These are phyloP conservation scores for Anarsia innoxiella DNA, from an alignment of 2,888 invertebrate genomes.

Conservation along the genomic window DNA sequence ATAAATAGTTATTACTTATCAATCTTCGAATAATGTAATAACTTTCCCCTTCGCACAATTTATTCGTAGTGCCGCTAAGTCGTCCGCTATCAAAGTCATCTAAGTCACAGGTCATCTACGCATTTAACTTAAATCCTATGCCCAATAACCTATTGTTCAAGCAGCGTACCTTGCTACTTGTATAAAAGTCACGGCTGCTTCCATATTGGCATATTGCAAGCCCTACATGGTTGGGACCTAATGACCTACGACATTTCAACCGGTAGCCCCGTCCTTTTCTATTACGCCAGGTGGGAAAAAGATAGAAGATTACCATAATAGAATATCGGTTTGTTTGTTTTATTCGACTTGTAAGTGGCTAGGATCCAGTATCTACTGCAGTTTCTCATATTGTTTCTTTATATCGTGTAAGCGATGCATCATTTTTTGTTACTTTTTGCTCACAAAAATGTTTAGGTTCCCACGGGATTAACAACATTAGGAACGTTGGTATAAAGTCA, in stretches of 20 bases:
- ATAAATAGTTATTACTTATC: neutral
- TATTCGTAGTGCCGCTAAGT: conserved; percentile 36
- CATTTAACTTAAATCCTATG: conserved; percentile 47
- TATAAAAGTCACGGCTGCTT: conserved; percentile 63
- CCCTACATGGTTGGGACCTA: conserved; percentile 70
- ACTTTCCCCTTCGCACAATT: conserved; percentile 35
- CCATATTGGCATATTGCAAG: conserved; percentile 73
- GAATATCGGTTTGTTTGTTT: conserved; percentile 65
- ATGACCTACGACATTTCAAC: conserved; percentile 75
- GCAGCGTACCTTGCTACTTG: conserved; percentile 32
- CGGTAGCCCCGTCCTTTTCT: conserved; percentile 47
- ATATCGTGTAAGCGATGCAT: conserved; percentile 27
- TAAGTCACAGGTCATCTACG: conserved; percentile 48
- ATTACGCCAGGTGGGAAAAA: conserved; percentile 32
- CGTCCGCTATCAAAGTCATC: conserved; percentile 55
- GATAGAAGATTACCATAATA: conserved; percentile 58
- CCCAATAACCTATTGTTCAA: conserved; percentile 61
- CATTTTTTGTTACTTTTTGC: conserved; percentile 16
- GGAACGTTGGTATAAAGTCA: too few relatives aligned
- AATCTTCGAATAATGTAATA: conserved; percentile 19
- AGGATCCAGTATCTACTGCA: conserved; percentile 50
- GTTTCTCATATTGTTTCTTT: conserved; percentile 60
- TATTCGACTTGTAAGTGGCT: conserved; percentile 65
- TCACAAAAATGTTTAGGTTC: conserved; percentile 8
- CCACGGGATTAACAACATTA: conserved; percentile 6